Conservation (phyloP, 2,113 vertebrate species). For the Lipophrys pholis region DNA sequence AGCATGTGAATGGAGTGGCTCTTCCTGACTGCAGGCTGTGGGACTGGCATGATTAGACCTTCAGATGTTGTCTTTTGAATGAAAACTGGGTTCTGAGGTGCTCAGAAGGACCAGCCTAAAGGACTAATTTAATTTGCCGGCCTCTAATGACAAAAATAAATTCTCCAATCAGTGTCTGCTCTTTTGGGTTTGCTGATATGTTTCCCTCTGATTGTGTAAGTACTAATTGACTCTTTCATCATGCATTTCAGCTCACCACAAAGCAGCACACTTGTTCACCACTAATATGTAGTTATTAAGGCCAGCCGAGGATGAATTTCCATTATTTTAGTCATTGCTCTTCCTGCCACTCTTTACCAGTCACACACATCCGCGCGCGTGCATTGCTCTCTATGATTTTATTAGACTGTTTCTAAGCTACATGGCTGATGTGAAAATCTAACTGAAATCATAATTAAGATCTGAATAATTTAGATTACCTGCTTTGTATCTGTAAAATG, state of each 20-base stretch:
- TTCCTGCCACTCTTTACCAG: slow-evolving; percentile 15
- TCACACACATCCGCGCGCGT: neutral
- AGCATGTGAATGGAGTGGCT: slow-evolving; percentile 66
- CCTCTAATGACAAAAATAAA: slow-evolving; percentile 73
- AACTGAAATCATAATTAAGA: slow-evolving; percentile 13
- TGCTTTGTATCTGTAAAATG: slow-evolving; percentile 1
- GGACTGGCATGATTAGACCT: slow-evolving; percentile 74
- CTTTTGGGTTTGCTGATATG: slow-evolving; percentile 65
- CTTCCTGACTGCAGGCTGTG: slow-evolving; percentile 63
- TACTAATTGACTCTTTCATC: slow-evolving; percentile 69
- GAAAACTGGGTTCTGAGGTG: slow-evolving; percentile 49
- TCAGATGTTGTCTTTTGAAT: slow-evolving; percentile 72
- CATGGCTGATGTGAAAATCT: slow-evolving; percentile 10
- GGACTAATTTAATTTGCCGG: slow-evolving; percentile 78
- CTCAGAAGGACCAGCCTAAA: slow-evolving; percentile 55
- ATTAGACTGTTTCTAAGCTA: slow-evolving; percentile 2
- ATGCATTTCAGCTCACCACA: slow-evolving; percentile 45
- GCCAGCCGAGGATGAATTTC: slow-evolving; percentile 32
- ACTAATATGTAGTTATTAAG: slow-evolving; percentile 44
- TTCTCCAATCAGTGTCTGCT: slow-evolving; percentile 61
- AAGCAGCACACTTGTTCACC: slow-evolving; percentile 46
- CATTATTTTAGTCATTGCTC: slow-evolving; percentile 34
- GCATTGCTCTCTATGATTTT: slow-evolving; percentile 2
- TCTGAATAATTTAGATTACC: slow-evolving; percentile 15
- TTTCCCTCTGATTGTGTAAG: slow-evolving; percentile 70